These are phyloP conservation scores for Drosophila yooni DNA, from an alignment of 2,888 invertebrate genomes.

Conservation along the genomic window DNA sequence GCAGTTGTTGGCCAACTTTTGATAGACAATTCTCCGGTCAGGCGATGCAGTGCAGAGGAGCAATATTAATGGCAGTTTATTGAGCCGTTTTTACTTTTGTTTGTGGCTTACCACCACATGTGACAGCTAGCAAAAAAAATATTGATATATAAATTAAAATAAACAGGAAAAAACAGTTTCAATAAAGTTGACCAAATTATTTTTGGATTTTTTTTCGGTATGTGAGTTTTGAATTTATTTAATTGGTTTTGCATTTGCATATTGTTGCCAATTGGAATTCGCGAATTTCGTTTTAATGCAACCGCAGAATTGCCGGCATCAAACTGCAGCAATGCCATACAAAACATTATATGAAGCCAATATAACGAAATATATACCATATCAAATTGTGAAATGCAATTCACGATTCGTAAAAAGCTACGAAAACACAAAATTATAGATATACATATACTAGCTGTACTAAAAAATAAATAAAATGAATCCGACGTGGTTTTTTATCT, in stretches of 20 bases:
- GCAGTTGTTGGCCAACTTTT: conserved; percentile 5
- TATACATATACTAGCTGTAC: background rate
- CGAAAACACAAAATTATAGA: background rate
- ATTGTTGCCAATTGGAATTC: conserved; percentile 13
- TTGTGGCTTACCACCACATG: conserved; percentile 29
- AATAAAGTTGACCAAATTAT: conserved; percentile 46
- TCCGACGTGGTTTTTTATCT: background rate
- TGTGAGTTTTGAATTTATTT: conserved; percentile 48
- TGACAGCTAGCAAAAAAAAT: conserved; percentile 25
- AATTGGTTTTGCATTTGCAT: conserved; percentile 51
- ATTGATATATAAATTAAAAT: background rate
- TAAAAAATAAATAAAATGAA: background rate
- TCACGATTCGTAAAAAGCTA: conserved; percentile 13
- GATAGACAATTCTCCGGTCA: conserved; percentile 7
- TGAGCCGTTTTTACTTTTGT: conserved; percentile 8
- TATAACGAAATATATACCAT: conserved; percentile 49
- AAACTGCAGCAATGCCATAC: conserved; percentile 6
- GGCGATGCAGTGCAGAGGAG: background rate
- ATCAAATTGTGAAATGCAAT: conserved; percentile 36
- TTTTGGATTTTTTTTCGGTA: conserved; percentile 24
- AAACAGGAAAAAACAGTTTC: background rate
- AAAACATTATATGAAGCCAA: conserved; percentile 60
- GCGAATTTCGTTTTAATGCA: conserved; percentile 15
- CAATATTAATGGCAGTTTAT: conserved; percentile 18
- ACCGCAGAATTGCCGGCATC: conserved; percentile 54